Conservation (phyloP, 2,888 invertebrate species). For the Neocrepidodera transversa region DNA sequence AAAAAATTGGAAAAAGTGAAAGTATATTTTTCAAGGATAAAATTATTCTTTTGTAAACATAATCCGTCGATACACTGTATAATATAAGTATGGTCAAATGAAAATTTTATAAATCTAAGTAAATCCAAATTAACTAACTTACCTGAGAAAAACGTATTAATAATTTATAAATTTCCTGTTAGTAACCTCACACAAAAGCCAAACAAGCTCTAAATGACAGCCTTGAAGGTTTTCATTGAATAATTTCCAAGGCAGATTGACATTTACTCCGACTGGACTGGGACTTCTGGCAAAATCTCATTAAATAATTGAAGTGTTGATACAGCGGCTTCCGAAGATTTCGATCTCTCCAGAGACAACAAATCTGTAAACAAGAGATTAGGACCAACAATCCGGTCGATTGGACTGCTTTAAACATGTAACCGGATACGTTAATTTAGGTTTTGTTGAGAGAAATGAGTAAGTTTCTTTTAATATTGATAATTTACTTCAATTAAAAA, state of each 20-base stretch:
- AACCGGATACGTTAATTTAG: slow-evolving; percentile 55
- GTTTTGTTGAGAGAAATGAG: slow-evolving; percentile 55
- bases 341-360: slow-evolving; percentile 9
- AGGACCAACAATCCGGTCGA: slow-evolving; percentile 15
- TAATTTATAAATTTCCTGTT: too few relatives aligned
- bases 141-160: too few relatives aligned
- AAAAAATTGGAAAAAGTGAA: too few relatives aligned
- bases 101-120: too few relatives aligned
- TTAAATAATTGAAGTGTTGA: slow-evolving; percentile 27
- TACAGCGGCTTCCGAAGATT: not conserved
- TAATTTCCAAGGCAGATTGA: slow-evolving; percentile 25
- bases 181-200: not conserved
- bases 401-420: slow-evolving; percentile 49
- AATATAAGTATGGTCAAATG: too few relatives aligned
- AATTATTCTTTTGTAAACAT: too few relatives aligned
- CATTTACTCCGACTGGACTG: slow-evolving; percentile 1
- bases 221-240: slow-evolving; percentile 11
- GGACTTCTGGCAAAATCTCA: slow-evolving; percentile 1
- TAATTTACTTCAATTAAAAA: too few relatives aligned
- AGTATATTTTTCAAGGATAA: too few relatives aligned
- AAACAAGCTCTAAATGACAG: not conserved
- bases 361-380: not conserved
- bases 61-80: too few relatives aligned
- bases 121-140: too few relatives aligned
- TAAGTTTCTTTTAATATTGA: too few relatives aligned